Base-by-base conservation (phyloP, 2,888 invertebrate genomes). In the Cyclophora punctaria region DNA sequence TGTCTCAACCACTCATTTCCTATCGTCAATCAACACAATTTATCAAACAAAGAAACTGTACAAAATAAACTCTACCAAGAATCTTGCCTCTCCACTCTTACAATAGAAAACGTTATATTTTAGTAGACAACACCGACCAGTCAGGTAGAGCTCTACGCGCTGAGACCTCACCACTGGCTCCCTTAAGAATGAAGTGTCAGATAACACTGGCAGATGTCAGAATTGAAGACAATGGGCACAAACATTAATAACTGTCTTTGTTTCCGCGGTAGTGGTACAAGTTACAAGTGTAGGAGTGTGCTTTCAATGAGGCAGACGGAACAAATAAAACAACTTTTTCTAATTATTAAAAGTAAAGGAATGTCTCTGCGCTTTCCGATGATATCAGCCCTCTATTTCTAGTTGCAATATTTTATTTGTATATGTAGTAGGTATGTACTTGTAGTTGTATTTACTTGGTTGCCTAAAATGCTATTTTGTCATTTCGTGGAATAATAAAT, bases 231-330 rank as follows among this genome's bases (percentile, higher is more conserved):
- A 86, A 86, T 83, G 70, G 74, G 65, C 63, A 72, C 73, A 79
- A 83, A 80, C 83, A 83, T 86, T 86, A 86, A 86, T 86, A 85
- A 82, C 80, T 82, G 82, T 80, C 85, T 83, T 84, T 85, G 83
- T 85, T 81, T 75, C 72, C 66, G 64, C 68, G 64, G 65, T 60
- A 66, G 69, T 69, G 66, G 66, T 62, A 65, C 66, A 66, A 72
- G 68, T 70, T 71, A 74, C 64, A 64, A 69, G 70, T 63, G 69
- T 64, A 44, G 7, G 43, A 37, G 4, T 37, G 37, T 20, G 20
- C 20, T 20, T 20, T 20, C 20, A 20, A 20, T 20, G 20, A 20
- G 20, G 20, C 20, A 20, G 20, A 20, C 20, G 20, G 20, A 20
- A 20, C 20, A 20, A 20, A 20, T 20, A 20, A 20, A 20, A 20